phyloP scores from a whole-genome alignment of 2,888 invertebrate species.

The Dysmachus trigonus region DNA sequence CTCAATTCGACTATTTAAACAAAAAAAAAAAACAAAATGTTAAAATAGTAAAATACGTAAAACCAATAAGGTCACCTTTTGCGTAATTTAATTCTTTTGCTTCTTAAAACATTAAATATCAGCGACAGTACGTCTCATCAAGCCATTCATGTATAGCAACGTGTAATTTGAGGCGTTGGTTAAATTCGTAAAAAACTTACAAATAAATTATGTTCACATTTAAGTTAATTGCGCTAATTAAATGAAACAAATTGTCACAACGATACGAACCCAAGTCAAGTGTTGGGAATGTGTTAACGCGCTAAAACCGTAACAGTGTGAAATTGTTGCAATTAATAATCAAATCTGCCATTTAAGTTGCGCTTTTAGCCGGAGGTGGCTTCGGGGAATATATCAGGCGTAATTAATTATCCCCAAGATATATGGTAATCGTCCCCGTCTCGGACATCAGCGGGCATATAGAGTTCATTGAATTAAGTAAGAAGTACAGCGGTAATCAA shows the following conservation, averaged over 20 bases:
- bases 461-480: slow-evolving; percentile 33
- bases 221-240: slow-evolving; percentile 35
- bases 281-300: slow-evolving; percentile 20
- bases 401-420: slow-evolving; percentile 40
- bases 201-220: slow-evolving; percentile 28
- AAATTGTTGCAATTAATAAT: slow-evolving; percentile 40
- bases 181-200: neutral
- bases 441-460: slow-evolving; percentile 24
- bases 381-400: slow-evolving; percentile 27
- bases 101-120: neutral
- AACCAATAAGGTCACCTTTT: neutral
- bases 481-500: slow-evolving; percentile 27
- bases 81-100: neutral
- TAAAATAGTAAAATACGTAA: neutral
- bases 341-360: slow-evolving; percentile 36
- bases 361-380: slow-evolving; percentile 21
- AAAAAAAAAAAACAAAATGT: neutral
- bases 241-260: slow-evolving; percentile 42
- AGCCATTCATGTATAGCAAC: neutral
- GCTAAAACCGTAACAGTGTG: slow-evolving; percentile 39
- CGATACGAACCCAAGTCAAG: slow-evolving; percentile 14
- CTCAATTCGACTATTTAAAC: neutral
- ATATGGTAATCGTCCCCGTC: slow-evolving; percentile 37
- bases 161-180: neutral
- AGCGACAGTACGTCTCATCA: neutral